These are phyloP conservation scores for Metalampra italica DNA, from an alignment of 2,888 invertebrate genomes.

Conservation along the genomic window DNA sequence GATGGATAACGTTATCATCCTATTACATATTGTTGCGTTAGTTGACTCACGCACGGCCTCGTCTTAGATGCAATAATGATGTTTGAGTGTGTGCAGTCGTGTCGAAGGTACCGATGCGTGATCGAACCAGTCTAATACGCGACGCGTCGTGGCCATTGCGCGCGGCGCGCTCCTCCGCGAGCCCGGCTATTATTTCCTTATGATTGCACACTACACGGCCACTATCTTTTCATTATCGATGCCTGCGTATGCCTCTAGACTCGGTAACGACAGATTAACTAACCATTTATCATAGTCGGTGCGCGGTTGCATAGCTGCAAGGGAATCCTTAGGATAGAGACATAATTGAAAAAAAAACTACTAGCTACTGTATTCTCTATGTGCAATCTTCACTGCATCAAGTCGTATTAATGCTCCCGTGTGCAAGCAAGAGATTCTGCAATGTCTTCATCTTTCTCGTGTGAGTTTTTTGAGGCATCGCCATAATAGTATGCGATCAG, in stretches of 20 bases:
- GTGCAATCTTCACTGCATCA: neutral
- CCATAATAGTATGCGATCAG: slow-evolving; percentile 21
- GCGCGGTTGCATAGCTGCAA: slow-evolving; percentile 4
- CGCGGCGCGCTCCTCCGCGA: slow-evolving; percentile 31
- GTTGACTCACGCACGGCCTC: slow-evolving; percentile 33
- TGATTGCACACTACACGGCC: slow-evolving; percentile 35
- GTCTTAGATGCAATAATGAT: slow-evolving; percentile 31
- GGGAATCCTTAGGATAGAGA: slow-evolving; percentile 4
- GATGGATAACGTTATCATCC: slow-evolving; percentile 11
- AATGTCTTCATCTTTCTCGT: slow-evolving; percentile 12
- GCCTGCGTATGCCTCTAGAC: slow-evolving; percentile 19
- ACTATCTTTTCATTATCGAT: slow-evolving; percentile 38
- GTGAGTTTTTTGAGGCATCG: slow-evolving; percentile 15
- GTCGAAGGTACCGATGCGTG: slow-evolving; percentile 31
- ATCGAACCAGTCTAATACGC: slow-evolving; percentile 39
- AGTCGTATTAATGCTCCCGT: too few relatives aligned
- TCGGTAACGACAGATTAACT: slow-evolving; percentile 12
- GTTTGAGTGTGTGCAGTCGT: slow-evolving; percentile 19
- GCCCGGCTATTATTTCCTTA: slow-evolving; percentile 35
- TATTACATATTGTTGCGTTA: slow-evolving; percentile 14
- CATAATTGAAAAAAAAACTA: slow-evolving; percentile 4
- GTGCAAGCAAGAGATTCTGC: neutral
- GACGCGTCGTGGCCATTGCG: slow-evolving; percentile 23
- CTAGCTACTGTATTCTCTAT: neutral
- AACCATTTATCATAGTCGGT: slow-evolving; percentile 13